phyloP scores from a whole-genome alignment of 2,113 vertebrate species.

The Engraulis encrasicolus region DNA sequence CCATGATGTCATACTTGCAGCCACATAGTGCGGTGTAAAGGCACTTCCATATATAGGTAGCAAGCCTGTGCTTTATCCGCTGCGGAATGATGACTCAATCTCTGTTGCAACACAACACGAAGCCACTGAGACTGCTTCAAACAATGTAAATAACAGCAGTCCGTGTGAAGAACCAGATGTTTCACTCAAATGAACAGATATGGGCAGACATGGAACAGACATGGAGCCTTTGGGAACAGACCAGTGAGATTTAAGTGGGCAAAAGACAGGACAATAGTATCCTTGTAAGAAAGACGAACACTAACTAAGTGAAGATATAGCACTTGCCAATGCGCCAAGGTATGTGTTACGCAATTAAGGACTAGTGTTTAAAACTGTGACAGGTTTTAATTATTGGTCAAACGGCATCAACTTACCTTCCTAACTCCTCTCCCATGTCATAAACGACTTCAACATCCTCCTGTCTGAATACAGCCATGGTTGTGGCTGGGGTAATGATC shows the following conservation, averaged over 20 bases:
- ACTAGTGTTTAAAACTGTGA: background rate
- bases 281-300: too few relatives aligned
- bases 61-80: constrained; percentile 34
- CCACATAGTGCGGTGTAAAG: constrained; percentile 62
- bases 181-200: too few relatives aligned
- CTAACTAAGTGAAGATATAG: too few relatives aligned
- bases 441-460: constrained; percentile 79
- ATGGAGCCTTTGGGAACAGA: too few relatives aligned
- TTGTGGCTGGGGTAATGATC: constrained; percentile 45
- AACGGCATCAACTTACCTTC: constrained; percentile 78
- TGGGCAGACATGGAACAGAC: too few relatives aligned
- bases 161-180: too few relatives aligned
- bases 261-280: too few relatives aligned
- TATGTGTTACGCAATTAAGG: background rate
- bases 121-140: background rate
- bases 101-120: constrained; percentile 26
- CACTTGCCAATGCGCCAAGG: too few relatives aligned
- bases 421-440: constrained; percentile 80
- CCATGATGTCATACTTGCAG: constrained; percentile 70
- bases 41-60: constrained; percentile 53
- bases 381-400: background rate
- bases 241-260: too few relatives aligned
- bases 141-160: constrained; percentile 7
- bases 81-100: constrained; percentile 46
- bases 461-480: constrained; percentile 80